Conservation (phyloP, 2,888 invertebrate genomes). For the Ceriagrion tenellum region DNA sequence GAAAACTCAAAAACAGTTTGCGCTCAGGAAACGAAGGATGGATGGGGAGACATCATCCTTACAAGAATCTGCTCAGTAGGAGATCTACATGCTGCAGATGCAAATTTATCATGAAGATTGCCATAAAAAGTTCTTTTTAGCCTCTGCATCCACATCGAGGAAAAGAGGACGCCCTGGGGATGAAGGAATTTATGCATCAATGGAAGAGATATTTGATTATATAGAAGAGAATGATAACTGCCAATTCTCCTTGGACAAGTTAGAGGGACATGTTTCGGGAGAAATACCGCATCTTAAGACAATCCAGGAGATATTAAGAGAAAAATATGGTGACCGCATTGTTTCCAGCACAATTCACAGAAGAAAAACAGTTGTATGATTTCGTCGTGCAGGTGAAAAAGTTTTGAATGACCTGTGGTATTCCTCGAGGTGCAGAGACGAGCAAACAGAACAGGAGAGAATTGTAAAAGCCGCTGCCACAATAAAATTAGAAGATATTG, state of each 20-base stretch:
- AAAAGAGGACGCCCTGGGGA: slow-evolving; percentile 74
- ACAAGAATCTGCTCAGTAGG: slow-evolving; percentile 73
- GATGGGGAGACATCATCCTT: slow-evolving; percentile 74
- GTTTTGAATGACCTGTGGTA: slow-evolving; percentile 75
- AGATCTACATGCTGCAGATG: slow-evolving; percentile 74
- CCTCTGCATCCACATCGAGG: slow-evolving; percentile 73
- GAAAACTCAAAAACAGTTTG: slow-evolving; percentile 74
- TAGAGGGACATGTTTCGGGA: slow-evolving; percentile 74
- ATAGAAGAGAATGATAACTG: slow-evolving; percentile 76
- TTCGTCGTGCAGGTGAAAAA: slow-evolving; percentile 74
- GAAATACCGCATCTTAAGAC: slow-evolving; percentile 75
- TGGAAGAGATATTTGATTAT: slow-evolving; percentile 75
- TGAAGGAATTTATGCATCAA: slow-evolving; percentile 75
- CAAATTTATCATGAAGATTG: slow-evolving; percentile 74
- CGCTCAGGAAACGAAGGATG: slow-evolving; percentile 75
- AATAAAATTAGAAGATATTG: slow-evolving; percentile 76
- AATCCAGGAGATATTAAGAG: slow-evolving; percentile 74
- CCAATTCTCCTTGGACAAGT: slow-evolving; percentile 76
- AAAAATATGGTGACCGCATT: slow-evolving; percentile 73
- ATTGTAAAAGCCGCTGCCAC: slow-evolving; percentile 76
- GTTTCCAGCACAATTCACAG: slow-evolving; percentile 48
- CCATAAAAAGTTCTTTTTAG: slow-evolving; percentile 74
- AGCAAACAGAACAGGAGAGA: slow-evolving; percentile 74
- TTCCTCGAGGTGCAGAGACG: slow-evolving; percentile 74
- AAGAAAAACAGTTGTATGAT: slow-evolving; percentile 75